phyloP scores from a whole-genome alignment of 2,888 invertebrate species.

The Microctonus aethiopoides region DNA sequence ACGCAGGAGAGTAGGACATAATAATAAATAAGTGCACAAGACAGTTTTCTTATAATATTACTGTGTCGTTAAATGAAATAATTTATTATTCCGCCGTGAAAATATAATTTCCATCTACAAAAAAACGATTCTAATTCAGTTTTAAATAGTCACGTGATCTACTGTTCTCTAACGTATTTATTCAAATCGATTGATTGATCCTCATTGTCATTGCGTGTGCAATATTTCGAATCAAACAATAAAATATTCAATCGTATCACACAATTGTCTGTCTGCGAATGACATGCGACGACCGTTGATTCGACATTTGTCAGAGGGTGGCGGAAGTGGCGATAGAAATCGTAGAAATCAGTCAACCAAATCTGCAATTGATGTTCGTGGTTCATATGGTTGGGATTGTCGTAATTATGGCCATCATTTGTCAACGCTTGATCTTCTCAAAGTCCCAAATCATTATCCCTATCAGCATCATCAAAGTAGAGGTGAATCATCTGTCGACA shows the following conservation, averaged over 20 bases:
- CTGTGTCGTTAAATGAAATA: neutral
- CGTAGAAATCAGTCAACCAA: constrained; percentile 42
- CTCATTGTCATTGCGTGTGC: neutral
- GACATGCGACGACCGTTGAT: constrained; percentile 63
- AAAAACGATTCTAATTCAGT: too few relatives aligned
- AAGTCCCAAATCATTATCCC: constrained; percentile 56
- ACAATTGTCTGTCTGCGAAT: constrained; percentile 24
- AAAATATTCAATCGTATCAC: neutral
- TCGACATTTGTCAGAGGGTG: constrained; percentile 63
- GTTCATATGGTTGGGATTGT: constrained; percentile 53
- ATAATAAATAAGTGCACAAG: constrained; percentile 4
- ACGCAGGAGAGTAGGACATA: constrained; percentile 18
- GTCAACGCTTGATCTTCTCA: constrained; percentile 61
- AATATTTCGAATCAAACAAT: neutral
- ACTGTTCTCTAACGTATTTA: too few relatives aligned
- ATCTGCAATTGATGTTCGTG: constrained; percentile 34
- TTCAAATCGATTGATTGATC: neutral
- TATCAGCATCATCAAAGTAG: constrained; percentile 46
- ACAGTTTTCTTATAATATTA: neutral
- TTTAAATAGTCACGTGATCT: too few relatives aligned
- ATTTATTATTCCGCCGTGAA: too few relatives aligned
- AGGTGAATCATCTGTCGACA: constrained; percentile 41
- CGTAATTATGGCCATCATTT: constrained; percentile 62
- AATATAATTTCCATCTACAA: too few relatives aligned
- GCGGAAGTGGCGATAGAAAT: constrained; percentile 50